Conservation (phyloP, 2,113 vertebrate species). For the Fregetta grallaria region DNA sequence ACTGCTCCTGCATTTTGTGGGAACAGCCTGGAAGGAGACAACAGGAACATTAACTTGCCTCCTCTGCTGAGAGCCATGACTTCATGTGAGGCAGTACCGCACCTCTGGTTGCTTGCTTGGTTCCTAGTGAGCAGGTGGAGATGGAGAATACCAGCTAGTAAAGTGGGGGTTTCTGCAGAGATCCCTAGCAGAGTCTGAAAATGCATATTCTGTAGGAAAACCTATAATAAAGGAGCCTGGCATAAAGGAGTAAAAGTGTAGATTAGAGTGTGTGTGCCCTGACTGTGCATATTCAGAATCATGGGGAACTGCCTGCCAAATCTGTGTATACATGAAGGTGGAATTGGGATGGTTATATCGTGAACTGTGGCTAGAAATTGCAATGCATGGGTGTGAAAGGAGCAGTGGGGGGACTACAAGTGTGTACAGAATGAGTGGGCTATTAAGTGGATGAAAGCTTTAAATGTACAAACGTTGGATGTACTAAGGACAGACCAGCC, state of each 20-base stretch:
- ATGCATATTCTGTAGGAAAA: neutral
- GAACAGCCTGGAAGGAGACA: neutral
- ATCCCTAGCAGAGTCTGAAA: neutral
- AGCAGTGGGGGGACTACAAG: neutral
- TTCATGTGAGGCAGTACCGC: neutral
- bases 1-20: neutral
- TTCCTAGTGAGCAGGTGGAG: neutral
- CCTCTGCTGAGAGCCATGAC: neutral
- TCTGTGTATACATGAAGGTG: neutral
- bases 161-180: neutral
- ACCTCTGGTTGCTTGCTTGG: neutral
- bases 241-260: neutral
- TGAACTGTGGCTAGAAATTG: neutral
- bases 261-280: neutral
- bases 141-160: neutral
- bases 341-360: neutral
- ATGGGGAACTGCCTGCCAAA: neutral
- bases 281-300: neutral
- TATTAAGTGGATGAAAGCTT: neutral
- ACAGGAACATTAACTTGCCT: neutral
- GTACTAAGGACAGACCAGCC: neutral
- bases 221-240: neutral
- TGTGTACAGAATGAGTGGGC: neutral
- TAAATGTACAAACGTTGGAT: neutral
- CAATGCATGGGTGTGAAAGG: accelerated